Evolutionary conservation across 2,113 vertebrate genomes (phyloP).

Genomic region (Strix aluco): DNA sequence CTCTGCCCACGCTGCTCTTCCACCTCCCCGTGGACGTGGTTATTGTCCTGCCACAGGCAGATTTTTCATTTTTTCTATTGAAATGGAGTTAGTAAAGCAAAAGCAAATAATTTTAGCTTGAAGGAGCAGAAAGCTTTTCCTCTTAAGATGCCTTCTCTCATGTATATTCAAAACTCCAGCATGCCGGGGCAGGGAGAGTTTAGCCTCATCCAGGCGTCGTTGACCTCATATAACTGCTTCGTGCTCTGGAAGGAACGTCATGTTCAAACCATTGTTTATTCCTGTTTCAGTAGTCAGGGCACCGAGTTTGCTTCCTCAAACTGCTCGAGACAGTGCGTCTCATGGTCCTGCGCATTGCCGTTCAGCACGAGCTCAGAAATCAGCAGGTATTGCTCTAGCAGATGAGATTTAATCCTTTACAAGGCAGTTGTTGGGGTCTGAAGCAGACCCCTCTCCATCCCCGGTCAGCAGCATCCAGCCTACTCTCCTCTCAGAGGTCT

Average conservation of each 20-base stretch:
- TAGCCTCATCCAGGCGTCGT: rapidly evolving
- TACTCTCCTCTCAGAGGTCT: not conserved
- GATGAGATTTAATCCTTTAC: rapidly evolving
- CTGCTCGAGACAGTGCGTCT: rapidly evolving
- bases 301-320: not conserved
- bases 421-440: rapidly evolving
- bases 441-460: not conserved
- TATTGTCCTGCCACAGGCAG: not conserved
- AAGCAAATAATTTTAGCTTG: not conserved
- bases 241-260: not conserved
- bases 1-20: not conserved
- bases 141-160: not conserved
- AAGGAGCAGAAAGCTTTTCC: not conserved
- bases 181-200: not conserved
- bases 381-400: not conserved
- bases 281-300: not conserved
- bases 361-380: not conserved
- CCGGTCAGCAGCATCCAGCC: not conserved
- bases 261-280: not conserved
- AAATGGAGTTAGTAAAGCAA: not conserved
- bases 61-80: rapidly evolving
- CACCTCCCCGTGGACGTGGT: rapidly evolving
- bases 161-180: not conserved
- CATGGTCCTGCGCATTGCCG: rapidly evolving
- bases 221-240: not conserved